Base-by-base conservation (phyloP, 2,888 invertebrate genomes). In the Sminthurinus aureus region DNA sequence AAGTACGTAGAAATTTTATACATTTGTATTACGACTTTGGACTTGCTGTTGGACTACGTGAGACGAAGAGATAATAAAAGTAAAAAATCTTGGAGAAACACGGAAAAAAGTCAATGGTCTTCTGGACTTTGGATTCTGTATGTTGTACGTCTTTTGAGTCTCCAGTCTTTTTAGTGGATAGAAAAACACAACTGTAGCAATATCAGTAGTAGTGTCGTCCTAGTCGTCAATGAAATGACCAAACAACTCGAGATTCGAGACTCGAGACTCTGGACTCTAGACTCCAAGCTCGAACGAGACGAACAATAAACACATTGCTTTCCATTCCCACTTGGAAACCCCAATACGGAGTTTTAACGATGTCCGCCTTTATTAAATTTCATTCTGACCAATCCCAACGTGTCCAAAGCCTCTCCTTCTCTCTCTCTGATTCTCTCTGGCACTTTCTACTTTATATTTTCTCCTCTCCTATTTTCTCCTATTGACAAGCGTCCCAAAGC, bases 241-340 rank as follows among this genome's bases (percentile, higher is more conserved):
- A n/a, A 76, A 22, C 51, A 76, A 76, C 18, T 51, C 76, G 38
- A 38, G 38, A 1, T 38, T 38, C 38, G 38, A 38, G 6, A 6
- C 38, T 38, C 38, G n/a, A n/a, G n/a, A 76, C 18, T 51, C 76
- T 1, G 6, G 38, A 1, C 6, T 38, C 38, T 1, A 38, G 6
- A 6, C 38, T 38, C 38, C n/a, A n/a, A n/a, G n/a, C n/a, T n/a
- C 38, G 52, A 51, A 9, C 8, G 76, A 38, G 24, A 71, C 20
- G 71, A 77, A 77, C 77, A 77, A 77, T 77, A 77, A 77, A 77
- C 77, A 77, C 77, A 77, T 77, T 38, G 64, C 77, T 22, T 20
- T 24, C 24, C 71, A 24, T 20, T 24, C 24, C 71, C 12, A 22
- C 77, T 26, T 26, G 9, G n/a, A 15, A 58, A 77, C 22, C n/a